These are phyloP conservation scores for Pandemis heparana DNA, from an alignment of 2,888 invertebrate species.

Conservation along the genomic window DNA sequence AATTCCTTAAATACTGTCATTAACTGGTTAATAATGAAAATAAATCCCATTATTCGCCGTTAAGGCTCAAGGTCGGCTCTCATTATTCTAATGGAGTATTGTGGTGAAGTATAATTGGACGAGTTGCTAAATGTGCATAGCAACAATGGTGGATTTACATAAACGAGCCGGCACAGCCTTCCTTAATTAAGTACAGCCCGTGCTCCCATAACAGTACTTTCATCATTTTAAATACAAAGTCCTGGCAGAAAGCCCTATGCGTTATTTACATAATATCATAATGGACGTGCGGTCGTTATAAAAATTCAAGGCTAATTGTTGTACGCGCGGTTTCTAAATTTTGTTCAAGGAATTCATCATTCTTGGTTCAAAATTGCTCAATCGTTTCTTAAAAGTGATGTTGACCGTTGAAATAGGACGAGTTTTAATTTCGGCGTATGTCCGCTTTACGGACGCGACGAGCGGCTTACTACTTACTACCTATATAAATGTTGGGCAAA, in stretches of 20 bases:
- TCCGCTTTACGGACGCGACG: not conserved
- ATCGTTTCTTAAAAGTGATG: constrained; percentile 3
- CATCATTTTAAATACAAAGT: constrained; percentile 17
- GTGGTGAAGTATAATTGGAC: constrained; percentile 57
- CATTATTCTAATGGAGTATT: constrained; percentile 21
- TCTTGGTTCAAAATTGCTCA: constrained; percentile 4
- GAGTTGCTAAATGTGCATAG: constrained; percentile 60
- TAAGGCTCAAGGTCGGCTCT: constrained; percentile 12
- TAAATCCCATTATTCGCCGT: constrained; percentile 11
- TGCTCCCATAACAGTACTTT: constrained; percentile 42
- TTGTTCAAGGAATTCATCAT: constrained; percentile 10
- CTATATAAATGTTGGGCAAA: no score
- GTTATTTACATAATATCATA: constrained; percentile 14
- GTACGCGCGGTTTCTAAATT: constrained; percentile 1
- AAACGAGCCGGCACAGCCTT: constrained; percentile 61
- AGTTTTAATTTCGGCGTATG: constrained; percentile 3
- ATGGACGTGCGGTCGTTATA: not conserved
- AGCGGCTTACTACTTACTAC: no score
- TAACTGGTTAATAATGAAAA: constrained; percentile 21
- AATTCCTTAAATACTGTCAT: constrained; percentile 6
- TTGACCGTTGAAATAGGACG: not conserved
- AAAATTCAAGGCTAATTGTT: not conserved
- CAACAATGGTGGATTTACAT: constrained; percentile 75
- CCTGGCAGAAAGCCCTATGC: constrained; percentile 5
- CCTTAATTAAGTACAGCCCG: constrained; percentile 68